Conservation (phyloP, 2,888 invertebrate genomes). For the Leptarthrus brevirostris region DNA sequence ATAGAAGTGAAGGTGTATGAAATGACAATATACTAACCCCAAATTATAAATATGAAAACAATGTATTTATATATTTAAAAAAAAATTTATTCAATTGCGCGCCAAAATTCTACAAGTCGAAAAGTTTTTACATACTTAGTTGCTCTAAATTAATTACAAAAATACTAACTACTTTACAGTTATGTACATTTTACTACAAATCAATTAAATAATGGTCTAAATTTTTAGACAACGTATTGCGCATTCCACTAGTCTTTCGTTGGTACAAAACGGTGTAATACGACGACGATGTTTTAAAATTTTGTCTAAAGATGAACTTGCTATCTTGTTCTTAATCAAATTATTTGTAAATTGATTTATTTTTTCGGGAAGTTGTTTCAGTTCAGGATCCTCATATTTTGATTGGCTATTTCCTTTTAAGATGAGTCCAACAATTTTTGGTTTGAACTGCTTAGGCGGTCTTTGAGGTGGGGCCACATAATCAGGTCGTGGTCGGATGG, state of each 20-base stretch:
- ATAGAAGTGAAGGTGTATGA: too few species aligned
- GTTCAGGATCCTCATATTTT: constrained; percentile 3
- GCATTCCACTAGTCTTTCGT: constrained; percentile 5
- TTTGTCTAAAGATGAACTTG: not conserved
- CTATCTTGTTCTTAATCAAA: not conserved
- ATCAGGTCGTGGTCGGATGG: too few species aligned
- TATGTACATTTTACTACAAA: too few species aligned
- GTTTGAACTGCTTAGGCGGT: constrained; percentile 2
- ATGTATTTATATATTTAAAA: too few species aligned
- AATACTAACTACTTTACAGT: too few species aligned
- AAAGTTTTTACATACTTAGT: too few species aligned
- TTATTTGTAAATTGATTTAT: not conserved
- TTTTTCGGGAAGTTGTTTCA: not conserved
- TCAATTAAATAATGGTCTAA: too few species aligned
- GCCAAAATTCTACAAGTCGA: too few species aligned
- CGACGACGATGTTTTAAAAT: not conserved
- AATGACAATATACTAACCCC: too few species aligned
- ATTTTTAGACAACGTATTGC: not conserved
- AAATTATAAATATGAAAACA: too few species aligned
- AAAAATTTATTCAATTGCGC: too few species aligned
- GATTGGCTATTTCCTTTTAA: not conserved
- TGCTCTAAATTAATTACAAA: too few species aligned
- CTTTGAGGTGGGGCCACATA: not conserved
- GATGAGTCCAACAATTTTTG: constrained; percentile 7
- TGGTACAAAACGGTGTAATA: constrained; percentile 13